Conservation (phyloP, 2,797 vertebrate genomes). For the Taeniopygia guttata region DNA sequence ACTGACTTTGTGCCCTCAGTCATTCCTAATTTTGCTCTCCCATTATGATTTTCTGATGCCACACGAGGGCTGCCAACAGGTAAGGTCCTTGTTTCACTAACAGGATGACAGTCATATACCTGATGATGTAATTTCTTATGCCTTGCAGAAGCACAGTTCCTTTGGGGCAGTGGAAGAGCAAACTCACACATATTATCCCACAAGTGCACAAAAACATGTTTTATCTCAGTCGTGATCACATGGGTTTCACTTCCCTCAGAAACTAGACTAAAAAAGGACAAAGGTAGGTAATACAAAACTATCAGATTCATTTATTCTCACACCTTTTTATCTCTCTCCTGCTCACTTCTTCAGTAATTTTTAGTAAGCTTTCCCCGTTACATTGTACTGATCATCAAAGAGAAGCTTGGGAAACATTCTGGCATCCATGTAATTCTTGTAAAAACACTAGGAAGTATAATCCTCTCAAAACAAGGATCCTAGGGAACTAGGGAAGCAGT, state of each 20-base stretch:
- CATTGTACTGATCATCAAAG: neutral
- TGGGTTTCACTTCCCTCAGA: conserved; percentile 47
- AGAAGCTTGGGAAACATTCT: neutral
- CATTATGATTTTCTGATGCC: neutral
- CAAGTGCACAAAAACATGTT: neutral
- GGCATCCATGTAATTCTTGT: conserved; percentile 9
- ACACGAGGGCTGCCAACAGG: neutral
- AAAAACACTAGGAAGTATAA: conserved; percentile 20
- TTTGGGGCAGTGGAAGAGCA: neutral
- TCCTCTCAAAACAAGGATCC: conserved; percentile 13
- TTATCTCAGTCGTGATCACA: neutral
- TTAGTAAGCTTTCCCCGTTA: neutral
- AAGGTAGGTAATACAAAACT: neutral
- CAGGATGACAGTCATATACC: neutral
- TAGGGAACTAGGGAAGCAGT: neutral
- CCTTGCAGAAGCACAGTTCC: neutral
- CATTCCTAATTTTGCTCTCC: neutral
- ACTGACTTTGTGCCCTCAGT: neutral
- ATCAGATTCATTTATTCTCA: neutral
- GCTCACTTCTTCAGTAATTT: neutral
- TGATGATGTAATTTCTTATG: neutral
- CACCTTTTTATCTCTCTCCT: neutral
- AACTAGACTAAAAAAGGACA: neutral
- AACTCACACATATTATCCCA: neutral
- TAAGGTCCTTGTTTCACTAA: neutral